These are phyloP conservation scores for Scleropages formosus DNA, from an alignment of 2,797 vertebrate species.

Conservation along the genomic window DNA sequence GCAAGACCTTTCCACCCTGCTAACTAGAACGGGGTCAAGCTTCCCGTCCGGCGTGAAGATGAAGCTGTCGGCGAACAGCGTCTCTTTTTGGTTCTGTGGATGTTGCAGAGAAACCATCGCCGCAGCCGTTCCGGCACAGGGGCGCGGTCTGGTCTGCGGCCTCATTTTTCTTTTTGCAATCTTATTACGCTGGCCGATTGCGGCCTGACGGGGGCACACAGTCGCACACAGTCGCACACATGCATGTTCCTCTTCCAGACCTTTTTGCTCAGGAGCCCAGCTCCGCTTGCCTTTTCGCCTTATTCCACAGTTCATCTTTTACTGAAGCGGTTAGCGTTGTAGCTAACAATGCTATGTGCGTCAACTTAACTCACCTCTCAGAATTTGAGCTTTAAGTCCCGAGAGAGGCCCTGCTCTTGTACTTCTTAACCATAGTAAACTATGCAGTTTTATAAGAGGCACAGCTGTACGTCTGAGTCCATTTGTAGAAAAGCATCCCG, in stretches of 20 bases:
- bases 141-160: not conserved
- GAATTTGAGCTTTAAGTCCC: too few relatives aligned
- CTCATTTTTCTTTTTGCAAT: not conserved
- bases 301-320: too few relatives aligned
- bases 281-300: too few relatives aligned
- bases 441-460: too few relatives aligned
- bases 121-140: not conserved
- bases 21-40: not conserved
- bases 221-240: not conserved
- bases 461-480: too few relatives aligned
- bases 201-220: not conserved
- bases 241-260: conserved; percentile 7
- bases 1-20: not conserved
- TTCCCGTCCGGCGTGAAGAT: conserved; percentile 13
- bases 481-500: too few relatives aligned
- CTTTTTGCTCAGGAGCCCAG: not conserved
- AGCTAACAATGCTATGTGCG: too few relatives aligned
- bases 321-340: too few relatives aligned
- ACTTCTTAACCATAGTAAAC: too few relatives aligned
- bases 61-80: not conserved
- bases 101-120: not conserved
- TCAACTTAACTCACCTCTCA: too few relatives aligned
- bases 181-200: not conserved
- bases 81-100: not conserved
- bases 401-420: too few relatives aligned